A percentile compares a stretch with the other conserved stretches of the same genome.
Evolutionary conservation across 1,140 invertebrate genomes (phyloP).

Genomic region (Bombus turneri): DNA sequence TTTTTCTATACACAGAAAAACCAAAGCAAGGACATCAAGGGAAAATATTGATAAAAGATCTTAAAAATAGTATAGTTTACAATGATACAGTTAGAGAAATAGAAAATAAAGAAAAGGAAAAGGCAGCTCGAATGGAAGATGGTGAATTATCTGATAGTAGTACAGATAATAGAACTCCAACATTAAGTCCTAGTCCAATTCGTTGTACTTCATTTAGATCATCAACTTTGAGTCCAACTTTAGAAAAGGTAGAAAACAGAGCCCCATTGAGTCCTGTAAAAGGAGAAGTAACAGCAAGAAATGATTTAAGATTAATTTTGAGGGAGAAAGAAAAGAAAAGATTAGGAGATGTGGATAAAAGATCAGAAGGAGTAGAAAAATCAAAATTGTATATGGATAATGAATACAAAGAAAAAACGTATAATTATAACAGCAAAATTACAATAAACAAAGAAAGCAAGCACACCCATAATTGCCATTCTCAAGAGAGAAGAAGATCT

Average conservation of each 20-base stretch:
- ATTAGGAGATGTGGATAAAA: constrained; percentile 81
- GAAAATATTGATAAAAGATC: constrained; percentile 85
- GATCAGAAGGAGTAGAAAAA: constrained; percentile 72
- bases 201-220: constrained; percentile 52
- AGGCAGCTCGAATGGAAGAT: constrained; percentile 85
- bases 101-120: constrained; percentile 85
- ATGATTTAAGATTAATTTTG: constrained; percentile 80
- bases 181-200: constrained; percentile 75
- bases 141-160: constrained; percentile 85
- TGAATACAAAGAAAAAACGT: constrained; percentile 76
- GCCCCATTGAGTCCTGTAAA: constrained; percentile 30
- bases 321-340: constrained; percentile 82
- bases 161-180: constrained; percentile 81
- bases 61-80: constrained; percentile 87
- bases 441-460: constrained; percentile 66
- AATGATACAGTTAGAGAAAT: constrained; percentile 86
- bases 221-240: constrained; percentile 53
- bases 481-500: constrained; percentile 69
- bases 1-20: constrained; percentile 72
- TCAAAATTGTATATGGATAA: constrained; percentile 75
- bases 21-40: constrained; percentile 73
- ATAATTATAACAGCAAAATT: constrained; percentile 70
- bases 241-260: constrained; percentile 58
- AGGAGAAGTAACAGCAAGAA: constrained; percentile 73
- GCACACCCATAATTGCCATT: constrained; percentile 68